Conservation (phyloP, 1,140 invertebrate species). For the Magallana angulata region DNA sequence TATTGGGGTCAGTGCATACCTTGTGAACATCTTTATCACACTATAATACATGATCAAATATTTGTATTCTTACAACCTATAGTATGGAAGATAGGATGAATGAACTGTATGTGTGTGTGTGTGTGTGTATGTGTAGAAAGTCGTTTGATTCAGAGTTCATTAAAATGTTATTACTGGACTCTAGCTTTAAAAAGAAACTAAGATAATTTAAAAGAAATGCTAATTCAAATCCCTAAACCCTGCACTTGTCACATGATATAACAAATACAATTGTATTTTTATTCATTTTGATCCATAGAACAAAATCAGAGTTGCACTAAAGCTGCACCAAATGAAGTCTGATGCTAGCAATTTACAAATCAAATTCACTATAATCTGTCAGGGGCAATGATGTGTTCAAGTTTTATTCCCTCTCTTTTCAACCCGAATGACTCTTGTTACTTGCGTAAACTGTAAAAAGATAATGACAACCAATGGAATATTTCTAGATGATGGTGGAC, state of each 20-base stretch:
- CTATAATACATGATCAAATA: not conserved
- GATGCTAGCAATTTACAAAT: too few relatives aligned
- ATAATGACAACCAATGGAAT: conserved; percentile 19
- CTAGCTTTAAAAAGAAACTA: not conserved
- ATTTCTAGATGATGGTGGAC: conserved; percentile 67
- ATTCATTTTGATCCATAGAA: not conserved
- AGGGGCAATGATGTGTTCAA: too few relatives aligned
- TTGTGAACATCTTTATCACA: not conserved
- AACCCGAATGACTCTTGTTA: too few relatives aligned
- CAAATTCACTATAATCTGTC: too few relatives aligned
- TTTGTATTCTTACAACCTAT: conserved; percentile 13
- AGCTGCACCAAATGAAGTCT: too few relatives aligned
- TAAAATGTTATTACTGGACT: too few relatives aligned
- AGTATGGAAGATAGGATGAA: not conserved
- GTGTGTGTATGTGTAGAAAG: not conserved
- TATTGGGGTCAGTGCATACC: not conserved
- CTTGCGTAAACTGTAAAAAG: too few relatives aligned
- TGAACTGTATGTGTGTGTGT: not conserved
- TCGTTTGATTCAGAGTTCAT: not conserved
- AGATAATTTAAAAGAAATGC: not conserved
- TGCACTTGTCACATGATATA: not conserved
- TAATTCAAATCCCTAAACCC: not conserved
- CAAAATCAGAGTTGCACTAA: too few relatives aligned
- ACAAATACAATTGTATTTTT: not conserved
- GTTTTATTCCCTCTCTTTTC: too few relatives aligned